Evolutionary conservation across 1,140 invertebrate species (phyloP), one percentile per base, ranked within the genome.

Genomic region (Conus betulinus): DNA sequence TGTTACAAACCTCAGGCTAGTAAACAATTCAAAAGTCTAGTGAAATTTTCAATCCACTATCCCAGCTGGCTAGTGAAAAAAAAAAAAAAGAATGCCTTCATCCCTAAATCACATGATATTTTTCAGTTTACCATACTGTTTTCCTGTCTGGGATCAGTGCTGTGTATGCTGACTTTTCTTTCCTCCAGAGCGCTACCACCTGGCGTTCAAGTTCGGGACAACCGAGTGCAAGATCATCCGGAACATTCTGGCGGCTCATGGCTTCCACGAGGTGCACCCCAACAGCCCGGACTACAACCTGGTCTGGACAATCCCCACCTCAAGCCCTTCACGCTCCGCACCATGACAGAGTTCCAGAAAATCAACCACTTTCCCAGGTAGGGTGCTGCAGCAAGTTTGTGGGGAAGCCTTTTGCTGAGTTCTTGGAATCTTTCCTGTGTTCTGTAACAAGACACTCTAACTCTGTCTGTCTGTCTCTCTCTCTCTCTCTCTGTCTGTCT

Each of bases 361-460:
- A 97, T 99, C 53, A 99, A 99, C 95, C 98, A 99, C 95, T 99
- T 99, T 95, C 98, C 98, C 17, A 97, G 98, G 97, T 98, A 95
- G 93, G 91, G 7, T 27, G 67, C 6, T 55, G 39, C 39, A 39
- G 39, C 3, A 39, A 60, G 57, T 60, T 60, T 15, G 57, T 60
- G 39, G 39, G 39, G 39, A 39, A 39, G 39, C 39, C 39, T 39
- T 39, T 39, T 39, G 39, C 39, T 39, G 39, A 39, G 39, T 39
- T 39, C 39, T 39, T 39, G 39, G 39, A 39, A 39, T 39, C 39
- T 39, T 39, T 39, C 39, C 39, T 0, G 39, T 39, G 39, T 39
- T 39, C 39, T 39, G 39, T 39, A 39, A 39, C 39, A 39, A 39
- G 39, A n/a, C n/a, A n/a, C 13, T 57, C 55, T 57, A n/a, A n/a